A percentile compares a stretch with the other conserved stretches of the same genome.
phyloP scores from a whole-genome alignment of 1,140 invertebrate species.

The Heliconius congener region DNA sequence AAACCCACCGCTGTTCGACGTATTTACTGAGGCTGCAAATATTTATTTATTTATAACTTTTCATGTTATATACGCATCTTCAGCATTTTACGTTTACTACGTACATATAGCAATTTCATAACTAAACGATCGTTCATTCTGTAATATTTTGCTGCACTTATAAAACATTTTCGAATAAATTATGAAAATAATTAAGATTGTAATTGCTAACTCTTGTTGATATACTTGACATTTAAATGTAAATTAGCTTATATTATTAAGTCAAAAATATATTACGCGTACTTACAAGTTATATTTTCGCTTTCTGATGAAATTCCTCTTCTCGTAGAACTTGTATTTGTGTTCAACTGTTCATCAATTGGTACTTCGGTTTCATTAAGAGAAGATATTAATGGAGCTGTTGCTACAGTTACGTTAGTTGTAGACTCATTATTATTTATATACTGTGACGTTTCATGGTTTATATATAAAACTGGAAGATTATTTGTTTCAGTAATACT shows the following conservation, averaged over 20 bases:
- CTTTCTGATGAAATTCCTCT: not conserved
- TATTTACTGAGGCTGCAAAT: slow-evolving; percentile 7
- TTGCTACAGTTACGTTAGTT: not conserved
- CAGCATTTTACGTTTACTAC: too few relatives aligned
- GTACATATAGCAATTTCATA: too few relatives aligned
- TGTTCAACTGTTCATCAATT: not conserved
- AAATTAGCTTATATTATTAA: too few relatives aligned
- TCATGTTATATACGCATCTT: too few relatives aligned
- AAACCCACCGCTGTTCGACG: slow-evolving; percentile 21
- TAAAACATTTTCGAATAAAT: too few relatives aligned
- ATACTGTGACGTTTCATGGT: not conserved
- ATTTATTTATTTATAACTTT: not conserved
- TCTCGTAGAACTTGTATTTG: not conserved
- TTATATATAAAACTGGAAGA: not conserved
- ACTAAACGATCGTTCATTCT: too few relatives aligned
- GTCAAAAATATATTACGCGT: too few relatives aligned
- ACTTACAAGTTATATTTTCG: not conserved
- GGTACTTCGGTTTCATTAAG: not conserved
- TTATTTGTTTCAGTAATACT: not conserved
- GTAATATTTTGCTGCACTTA: too few relatives aligned
- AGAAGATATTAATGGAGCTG: not conserved
- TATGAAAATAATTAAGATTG: too few relatives aligned
- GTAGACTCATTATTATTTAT: not conserved
- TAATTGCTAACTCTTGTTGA: too few relatives aligned
- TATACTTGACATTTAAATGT: too few relatives aligned